Evolutionary conservation across 2,113 vertebrate genomes (phyloP), one percentile per base, ranked within the genome.

Genomic region (Thamnaconus septentrionalis): DNA sequence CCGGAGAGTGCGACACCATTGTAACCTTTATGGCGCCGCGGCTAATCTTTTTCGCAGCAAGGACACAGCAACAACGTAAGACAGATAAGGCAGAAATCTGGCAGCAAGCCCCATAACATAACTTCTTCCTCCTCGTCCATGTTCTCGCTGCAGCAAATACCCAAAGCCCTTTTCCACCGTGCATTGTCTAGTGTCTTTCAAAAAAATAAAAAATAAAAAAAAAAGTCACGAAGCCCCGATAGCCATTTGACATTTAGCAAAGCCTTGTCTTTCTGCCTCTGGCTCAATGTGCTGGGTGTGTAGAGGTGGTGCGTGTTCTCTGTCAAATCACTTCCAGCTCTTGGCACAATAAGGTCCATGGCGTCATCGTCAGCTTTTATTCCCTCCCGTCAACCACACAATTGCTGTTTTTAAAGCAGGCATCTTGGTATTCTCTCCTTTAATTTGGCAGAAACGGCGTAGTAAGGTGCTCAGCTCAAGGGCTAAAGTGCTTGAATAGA

Each of bases 171-270:
- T 64, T 59, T 5, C 56, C 31, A 44, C 47, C 73, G 62, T 52
- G 56, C 41, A 39, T 57, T 41, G 43, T 74, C 54, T 45, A 10
- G 7, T 80, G 73, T 77, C 18, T 31, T 31, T 31, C 1, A 31
- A 1, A 31, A 31, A 31, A 31, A 31, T 1, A 31, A 31, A 31
- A 31, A 56, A 42, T 12, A 3, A 56, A 54, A 59, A 70, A 73
- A 49, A 4, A 81, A 79, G 77, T 72, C 75, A 54, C 44, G 5
- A 52, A 67, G 69, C 61, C 69, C 49, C 73, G 52, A 76, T 53
- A 65, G 72, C 73, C 65, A 66, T 46, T 76, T 86, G 80, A 87
- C 85, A 86, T 89, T 86, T 82, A 74, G 56, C 46, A 50, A 79
- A 74, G 71, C 61, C 73, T 80, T 53, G 8, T 85, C 78, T 81